phyloP scores from a whole-genome alignment of 1,140 invertebrate genomes.

The Lerema accius region DNA sequence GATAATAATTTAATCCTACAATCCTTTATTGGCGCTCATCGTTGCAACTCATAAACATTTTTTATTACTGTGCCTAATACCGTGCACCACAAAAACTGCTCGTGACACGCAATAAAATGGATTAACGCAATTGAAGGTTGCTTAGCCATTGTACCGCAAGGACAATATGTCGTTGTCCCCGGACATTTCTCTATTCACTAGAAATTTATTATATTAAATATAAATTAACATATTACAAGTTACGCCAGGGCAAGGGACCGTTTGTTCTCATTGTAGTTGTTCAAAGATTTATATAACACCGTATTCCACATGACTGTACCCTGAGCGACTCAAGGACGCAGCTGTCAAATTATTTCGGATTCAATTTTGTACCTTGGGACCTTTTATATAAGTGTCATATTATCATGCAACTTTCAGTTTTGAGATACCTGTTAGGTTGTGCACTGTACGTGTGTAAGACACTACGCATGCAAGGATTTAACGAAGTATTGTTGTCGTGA shows the following conservation, averaged over 20 bases:
- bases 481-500: slow-evolving; percentile 66
- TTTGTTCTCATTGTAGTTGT: slow-evolving; percentile 62
- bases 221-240: slow-evolving; percentile 78
- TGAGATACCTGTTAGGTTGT: not conserved
- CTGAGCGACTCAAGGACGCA: slow-evolving; percentile 19
- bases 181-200: slow-evolving; percentile 62
- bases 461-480: slow-evolving; percentile 50
- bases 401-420: slow-evolving; percentile 10
- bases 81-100: slow-evolving; percentile 57
- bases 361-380: slow-evolving; percentile 25
- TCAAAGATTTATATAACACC: slow-evolving; percentile 66
- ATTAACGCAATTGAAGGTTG: slow-evolving; percentile 73
- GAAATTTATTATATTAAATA: slow-evolving; percentile 78
- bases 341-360: slow-evolving; percentile 8
- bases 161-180: slow-evolving; percentile 57
- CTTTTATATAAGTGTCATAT: slow-evolving; percentile 7
- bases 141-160: slow-evolving; percentile 46
- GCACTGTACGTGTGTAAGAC: slow-evolving; percentile 42
- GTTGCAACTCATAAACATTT: slow-evolving; percentile 27
- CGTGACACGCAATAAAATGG: slow-evolving; percentile 77
- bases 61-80: slow-evolving; percentile 24
- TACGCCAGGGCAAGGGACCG: slow-evolving; percentile 61
- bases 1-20: not conserved
- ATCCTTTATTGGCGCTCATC: slow-evolving; percentile 13
- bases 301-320: slow-evolving; percentile 54